Evolutionary conservation across 2,113 vertebrate species (phyloP).

Genomic region (Spea bombifrons): DNA sequence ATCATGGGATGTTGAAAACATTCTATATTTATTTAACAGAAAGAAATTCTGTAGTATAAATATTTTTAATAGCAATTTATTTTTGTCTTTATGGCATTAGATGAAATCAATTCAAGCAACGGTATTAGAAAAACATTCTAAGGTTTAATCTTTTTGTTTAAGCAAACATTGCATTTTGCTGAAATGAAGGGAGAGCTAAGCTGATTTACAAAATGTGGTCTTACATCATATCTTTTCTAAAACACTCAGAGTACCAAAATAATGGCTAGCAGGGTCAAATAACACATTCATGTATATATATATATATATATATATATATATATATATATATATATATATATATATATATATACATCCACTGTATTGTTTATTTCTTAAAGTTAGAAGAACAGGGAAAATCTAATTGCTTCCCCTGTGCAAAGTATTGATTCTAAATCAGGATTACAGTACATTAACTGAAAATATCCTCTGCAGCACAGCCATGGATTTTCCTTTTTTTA

Average conservation of each 20-base stretch:
- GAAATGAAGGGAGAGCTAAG: constrained; percentile 29
- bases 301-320: no score
- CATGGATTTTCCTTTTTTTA: constrained; percentile 42
- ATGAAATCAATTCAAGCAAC: background rate
- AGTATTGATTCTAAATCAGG: constrained; percentile 48
- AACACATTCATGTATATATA: no score
- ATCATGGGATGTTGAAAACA: no score
- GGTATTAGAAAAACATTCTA: background rate
- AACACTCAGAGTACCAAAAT: background rate
- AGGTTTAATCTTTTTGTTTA: constrained; percentile 30
- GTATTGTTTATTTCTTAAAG: constrained; percentile 11
- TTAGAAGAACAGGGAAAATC: background rate
- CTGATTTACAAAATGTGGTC: constrained; percentile 39
- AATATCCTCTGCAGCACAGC: constrained; percentile 19
- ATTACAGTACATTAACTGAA: constrained; percentile 19
- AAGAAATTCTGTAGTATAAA: background rate
- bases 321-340: no score
- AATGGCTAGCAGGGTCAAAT: no score
- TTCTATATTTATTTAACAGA: no score
- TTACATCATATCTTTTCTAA: constrained; percentile 21
- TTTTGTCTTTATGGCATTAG: background rate
- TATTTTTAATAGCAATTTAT: background rate
- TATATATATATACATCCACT: background rate
- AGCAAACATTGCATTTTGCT: constrained; percentile 17
- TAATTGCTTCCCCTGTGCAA: constrained; percentile 22